Conservation (phyloP, 2,113 vertebrate species). For the Pipra filicauda region DNA sequence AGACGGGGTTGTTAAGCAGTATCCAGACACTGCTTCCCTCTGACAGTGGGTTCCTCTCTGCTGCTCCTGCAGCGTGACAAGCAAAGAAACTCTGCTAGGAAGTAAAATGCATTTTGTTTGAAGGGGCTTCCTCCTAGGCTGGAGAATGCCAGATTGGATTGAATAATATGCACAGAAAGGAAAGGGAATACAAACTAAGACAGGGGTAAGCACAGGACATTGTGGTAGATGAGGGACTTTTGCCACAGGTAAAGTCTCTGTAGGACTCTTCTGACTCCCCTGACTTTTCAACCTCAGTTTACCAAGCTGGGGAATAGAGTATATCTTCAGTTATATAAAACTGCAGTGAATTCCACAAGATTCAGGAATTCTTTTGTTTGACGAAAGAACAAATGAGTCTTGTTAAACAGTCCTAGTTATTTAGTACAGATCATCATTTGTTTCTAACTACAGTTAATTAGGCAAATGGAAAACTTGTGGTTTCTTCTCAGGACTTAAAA, state of each 20-base stretch:
- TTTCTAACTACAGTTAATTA: background rate
- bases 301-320: background rate
- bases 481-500: background rate
- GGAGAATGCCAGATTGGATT: background rate
- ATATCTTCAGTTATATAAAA: accelerated
- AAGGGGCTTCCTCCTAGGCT: background rate
- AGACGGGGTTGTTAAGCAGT: background rate
- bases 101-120: background rate
- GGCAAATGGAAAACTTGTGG: background rate
- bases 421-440: background rate
- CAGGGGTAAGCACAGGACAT: background rate
- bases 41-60: background rate
- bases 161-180: background rate
- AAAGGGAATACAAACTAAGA: background rate
- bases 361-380: background rate
- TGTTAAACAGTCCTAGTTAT: background rate
- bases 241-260: background rate
- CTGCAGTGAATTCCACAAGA: background rate
- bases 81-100: background rate
- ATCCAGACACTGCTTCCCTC: background rate
- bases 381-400: background rate
- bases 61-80: background rate
- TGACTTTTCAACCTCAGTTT: background rate
- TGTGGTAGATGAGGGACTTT: background rate
- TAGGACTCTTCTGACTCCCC: background rate